Base-by-base conservation (phyloP, 2,113 vertebrate genomes). In the Chionis minor region DNA sequence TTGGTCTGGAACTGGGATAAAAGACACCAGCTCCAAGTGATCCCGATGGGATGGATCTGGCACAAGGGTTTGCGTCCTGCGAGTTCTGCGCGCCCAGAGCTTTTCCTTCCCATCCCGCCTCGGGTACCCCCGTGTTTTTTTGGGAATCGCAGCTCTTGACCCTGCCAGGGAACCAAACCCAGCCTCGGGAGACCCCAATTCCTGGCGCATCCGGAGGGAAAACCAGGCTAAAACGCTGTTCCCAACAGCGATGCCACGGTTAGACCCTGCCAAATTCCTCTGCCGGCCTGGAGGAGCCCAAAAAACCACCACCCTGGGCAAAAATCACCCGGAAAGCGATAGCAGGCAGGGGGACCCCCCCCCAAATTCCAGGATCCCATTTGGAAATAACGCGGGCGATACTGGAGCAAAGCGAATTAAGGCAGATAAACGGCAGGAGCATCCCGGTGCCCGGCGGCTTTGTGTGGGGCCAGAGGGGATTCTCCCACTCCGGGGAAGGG, bases 1-100 rank as follows among this genome's bases (percentile, higher is more conserved):
- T 70, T 24, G 1, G 45, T 59, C 72, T 13, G 35, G 26, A 24
- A 9, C 55, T 69, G 54, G 65, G 49, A 55, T 54, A 55, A 59
- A 88, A 55, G 11, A 33, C 2, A 1, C 3, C 5, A 3, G 5
- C 16, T 59, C 59, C 49, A 35, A 59, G 2, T 0, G 1, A 55
- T 55, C 32, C 55, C 9, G 5, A 45, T 4, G 33, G 40, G 33
- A 61, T 8, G 44, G 58, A 67, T 32, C 47, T 0, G 1, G 65
- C 8, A 14, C 0, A 7, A 33, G 10, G 55, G 35, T 74, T 81
- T 59, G 56, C n/a, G n/a, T 35, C 75, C 47, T 1, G 7, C 28
- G 56, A 27, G 54, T n/a, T 69, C 8, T 2, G 17, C 17, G 4
- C 6, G 9, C 49, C 56, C 66, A 6, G 51, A 62, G 66, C 12